Percentiles rank a stretch among this genome's conserved stretches.
These are phyloP conservation scores for Aulostomus chinensis DNA, from an alignment of 2,797 vertebrate species.

Conservation along the genomic window DNA sequence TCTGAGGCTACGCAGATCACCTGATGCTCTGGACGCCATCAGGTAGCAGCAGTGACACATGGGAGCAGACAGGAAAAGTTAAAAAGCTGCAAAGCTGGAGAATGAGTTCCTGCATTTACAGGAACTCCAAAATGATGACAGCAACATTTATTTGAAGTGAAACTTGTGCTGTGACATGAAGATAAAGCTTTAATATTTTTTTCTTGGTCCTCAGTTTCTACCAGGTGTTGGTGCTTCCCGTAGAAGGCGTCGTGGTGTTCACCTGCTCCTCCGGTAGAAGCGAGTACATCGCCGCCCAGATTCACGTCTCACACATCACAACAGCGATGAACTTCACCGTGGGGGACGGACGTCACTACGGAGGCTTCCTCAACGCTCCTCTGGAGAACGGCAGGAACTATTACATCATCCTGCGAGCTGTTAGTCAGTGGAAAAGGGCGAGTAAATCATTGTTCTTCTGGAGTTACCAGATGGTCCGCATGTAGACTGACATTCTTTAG, in stretches of 20 bases:
- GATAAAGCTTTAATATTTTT: not conserved
- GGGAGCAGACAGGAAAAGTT: too few relatives aligned
- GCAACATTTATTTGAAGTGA: too few relatives aligned
- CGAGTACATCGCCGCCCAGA: conserved; percentile 85
- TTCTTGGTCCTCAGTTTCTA: conserved; percentile 82
- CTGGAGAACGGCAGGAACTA: conserved; percentile 85
- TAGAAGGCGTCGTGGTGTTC: conserved; percentile 80
- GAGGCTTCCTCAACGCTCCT: conserved; percentile 87
- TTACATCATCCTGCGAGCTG: conserved; percentile 85
- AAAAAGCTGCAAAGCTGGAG: too few relatives aligned
- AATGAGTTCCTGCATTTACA: too few relatives aligned
- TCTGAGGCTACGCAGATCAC: conserved; percentile 79
- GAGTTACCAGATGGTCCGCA: too few relatives aligned
- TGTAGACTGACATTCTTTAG: too few relatives aligned
- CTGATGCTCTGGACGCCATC: conserved; percentile 83
- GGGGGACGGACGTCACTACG: conserved; percentile 87
- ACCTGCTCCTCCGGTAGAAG: conserved; percentile 82
- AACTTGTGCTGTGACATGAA: too few relatives aligned
- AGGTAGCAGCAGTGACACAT: conserved; percentile 75
- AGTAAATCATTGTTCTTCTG: conserved; percentile 21
- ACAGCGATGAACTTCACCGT: conserved; percentile 82
- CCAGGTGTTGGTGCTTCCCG: conserved; percentile 89
- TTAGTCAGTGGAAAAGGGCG: conserved; percentile 91
- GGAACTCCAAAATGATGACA: too few relatives aligned
- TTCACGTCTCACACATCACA: conserved; percentile 74